Evolutionary conservation across 2,888 invertebrate species (phyloP).

Genomic region (Taphrorychus bicolor): DNA sequence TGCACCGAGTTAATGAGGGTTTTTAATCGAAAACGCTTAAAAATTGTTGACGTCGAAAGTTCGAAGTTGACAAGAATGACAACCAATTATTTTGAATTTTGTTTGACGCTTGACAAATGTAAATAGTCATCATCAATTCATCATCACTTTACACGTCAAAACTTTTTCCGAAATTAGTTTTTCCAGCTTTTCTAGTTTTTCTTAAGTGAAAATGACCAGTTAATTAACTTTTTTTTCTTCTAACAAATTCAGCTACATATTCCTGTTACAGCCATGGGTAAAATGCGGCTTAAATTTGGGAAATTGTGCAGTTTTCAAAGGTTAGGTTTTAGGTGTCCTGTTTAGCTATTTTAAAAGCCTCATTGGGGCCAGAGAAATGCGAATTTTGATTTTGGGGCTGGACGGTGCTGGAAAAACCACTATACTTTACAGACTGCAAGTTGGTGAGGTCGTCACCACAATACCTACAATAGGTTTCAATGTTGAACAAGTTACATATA

Average conservation of each 20-base stretch:
- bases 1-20: no score
- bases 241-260: background rate
- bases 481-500: constrained; percentile 98
- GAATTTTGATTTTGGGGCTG: constrained; percentile 95
- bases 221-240: constrained; percentile 6
- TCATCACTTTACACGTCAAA: constrained; percentile 18
- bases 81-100: no score
- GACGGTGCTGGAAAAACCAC: constrained; percentile 99
- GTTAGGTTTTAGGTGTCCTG: constrained; percentile 76
- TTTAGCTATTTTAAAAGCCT: constrained; percentile 96
- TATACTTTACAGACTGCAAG: constrained; percentile 96
- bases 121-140: background rate
- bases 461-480: constrained; percentile 99
- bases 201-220: constrained; percentile 20
- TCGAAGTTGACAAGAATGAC: no score
- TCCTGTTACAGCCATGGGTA: background rate
- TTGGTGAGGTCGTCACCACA: constrained; percentile 98
- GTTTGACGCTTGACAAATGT: no score
- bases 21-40: no score
- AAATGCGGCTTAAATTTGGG: background rate
- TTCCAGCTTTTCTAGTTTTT: background rate
- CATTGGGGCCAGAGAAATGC: constrained; percentile 96
- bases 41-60: no score
- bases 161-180: constrained; percentile 1
- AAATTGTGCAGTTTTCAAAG: constrained; percentile 7